These are phyloP conservation scores for Agrilus cyanescens DNA, from an alignment of 2,888 invertebrate genomes.

Conservation along the genomic window DNA sequence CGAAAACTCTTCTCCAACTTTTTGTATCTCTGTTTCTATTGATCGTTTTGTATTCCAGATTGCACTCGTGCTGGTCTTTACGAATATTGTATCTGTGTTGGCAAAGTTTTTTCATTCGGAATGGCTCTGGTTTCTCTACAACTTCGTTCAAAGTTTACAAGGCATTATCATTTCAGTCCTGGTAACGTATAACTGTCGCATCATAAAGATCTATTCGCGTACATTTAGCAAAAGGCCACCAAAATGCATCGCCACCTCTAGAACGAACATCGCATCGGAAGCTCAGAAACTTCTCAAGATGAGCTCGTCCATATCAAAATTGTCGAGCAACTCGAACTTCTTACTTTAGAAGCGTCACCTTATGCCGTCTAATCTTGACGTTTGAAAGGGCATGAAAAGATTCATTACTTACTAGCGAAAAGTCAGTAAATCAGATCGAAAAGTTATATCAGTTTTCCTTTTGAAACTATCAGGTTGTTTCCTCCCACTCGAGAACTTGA, in stretches of 20 bases:
- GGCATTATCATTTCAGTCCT: slow-evolving; percentile 50
- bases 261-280: slow-evolving; percentile 21
- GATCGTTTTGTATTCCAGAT: slow-evolving; percentile 29
- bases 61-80: slow-evolving; percentile 29
- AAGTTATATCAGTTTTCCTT: too few relatives aligned
- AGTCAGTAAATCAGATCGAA: too few relatives aligned
- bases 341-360: slow-evolving; percentile 36
- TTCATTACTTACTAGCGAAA: too few relatives aligned
- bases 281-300: slow-evolving; percentile 19
- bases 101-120: slow-evolving; percentile 33
- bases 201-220: slow-evolving; percentile 34
- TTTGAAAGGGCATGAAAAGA: neutral
- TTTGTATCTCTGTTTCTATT: slow-evolving; percentile 1
- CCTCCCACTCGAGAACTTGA: too few relatives aligned
- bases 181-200: slow-evolving; percentile 50
- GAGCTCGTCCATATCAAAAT: slow-evolving; percentile 26
- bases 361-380: slow-evolving; percentile 31
- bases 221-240: slow-evolving; percentile 23
- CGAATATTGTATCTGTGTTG: slow-evolving; percentile 31
- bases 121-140: slow-evolving; percentile 36
- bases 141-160: slow-evolving; percentile 40
- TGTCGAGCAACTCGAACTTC: slow-evolving; percentile 34
- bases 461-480: too few relatives aligned
- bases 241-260: slow-evolving; percentile 19
- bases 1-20: neutral